Evolutionary conservation across 2,888 invertebrate genomes (phyloP).

Genomic region (Pocota personata): DNA sequence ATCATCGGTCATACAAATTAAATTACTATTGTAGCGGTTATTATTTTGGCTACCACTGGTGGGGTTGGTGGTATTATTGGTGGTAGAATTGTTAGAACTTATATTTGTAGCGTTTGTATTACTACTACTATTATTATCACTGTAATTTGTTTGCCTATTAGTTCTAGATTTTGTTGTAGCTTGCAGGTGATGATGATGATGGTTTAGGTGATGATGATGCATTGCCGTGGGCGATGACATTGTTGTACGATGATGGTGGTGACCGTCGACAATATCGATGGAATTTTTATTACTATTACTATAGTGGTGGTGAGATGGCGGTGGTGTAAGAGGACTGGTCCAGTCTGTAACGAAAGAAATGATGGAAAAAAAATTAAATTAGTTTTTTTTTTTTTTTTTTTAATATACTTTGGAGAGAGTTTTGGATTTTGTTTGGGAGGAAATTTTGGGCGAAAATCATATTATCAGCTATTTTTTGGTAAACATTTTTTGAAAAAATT

Average conservation of each 20-base stretch:
- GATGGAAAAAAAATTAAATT: slow-evolving; percentile 30
- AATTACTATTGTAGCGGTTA: slow-evolving; percentile 71
- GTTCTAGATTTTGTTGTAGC: slow-evolving; percentile 75
- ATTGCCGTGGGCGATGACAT: slow-evolving; percentile 71
- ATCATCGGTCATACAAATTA: slow-evolving; percentile 75
- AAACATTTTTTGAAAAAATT: too few species aligned
- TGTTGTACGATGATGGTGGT: slow-evolving; percentile 75
- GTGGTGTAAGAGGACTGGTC: slow-evolving; percentile 82
- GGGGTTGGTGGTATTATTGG: slow-evolving; percentile 76
- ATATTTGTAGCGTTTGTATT: slow-evolving; percentile 56
- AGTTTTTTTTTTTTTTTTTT: slow-evolving; percentile 6
- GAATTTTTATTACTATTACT: slow-evolving; percentile 73
- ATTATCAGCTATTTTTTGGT: too few species aligned
- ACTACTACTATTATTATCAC: slow-evolving; percentile 65
- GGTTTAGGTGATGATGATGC: slow-evolving; percentile 77
- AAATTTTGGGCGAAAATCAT: neutral
- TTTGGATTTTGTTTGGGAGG: neutral
- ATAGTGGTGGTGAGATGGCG: slow-evolving; percentile 76
- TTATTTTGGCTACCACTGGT: slow-evolving; percentile 72
- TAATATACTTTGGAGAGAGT: neutral
- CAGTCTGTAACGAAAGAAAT: slow-evolving; percentile 78
- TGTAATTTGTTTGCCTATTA: slow-evolving; percentile 72
- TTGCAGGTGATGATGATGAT: slow-evolving; percentile 78
- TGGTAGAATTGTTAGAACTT: slow-evolving; percentile 64
- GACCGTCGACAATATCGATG: slow-evolving; percentile 79